Percentiles rank a stretch among this genome's conserved stretches.
phyloP scores from a whole-genome alignment of 2,797 vertebrate genomes.

The Simalia tracyae region DNA sequence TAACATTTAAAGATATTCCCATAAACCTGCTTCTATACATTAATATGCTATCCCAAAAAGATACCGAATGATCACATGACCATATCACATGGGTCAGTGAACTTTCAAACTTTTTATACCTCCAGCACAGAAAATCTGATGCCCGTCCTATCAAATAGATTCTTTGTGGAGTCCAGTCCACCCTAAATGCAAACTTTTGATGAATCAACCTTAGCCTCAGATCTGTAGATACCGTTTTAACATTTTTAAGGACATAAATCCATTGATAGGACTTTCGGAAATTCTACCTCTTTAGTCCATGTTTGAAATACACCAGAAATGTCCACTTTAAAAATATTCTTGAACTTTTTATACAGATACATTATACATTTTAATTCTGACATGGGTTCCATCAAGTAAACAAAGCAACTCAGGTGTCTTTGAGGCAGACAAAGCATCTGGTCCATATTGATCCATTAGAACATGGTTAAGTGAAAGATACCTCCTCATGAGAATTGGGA shows the following conservation, averaged over 20 bases:
- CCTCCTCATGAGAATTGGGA: too few species aligned
- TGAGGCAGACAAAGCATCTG: too few species aligned
- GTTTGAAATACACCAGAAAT: background rate
- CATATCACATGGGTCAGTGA: background rate
- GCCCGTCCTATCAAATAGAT: background rate
- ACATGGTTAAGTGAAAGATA: too few species aligned
- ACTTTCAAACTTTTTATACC: background rate
- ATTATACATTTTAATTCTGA: background rate
- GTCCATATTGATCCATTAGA: too few species aligned
- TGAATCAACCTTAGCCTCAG: background rate
- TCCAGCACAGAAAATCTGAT: background rate
- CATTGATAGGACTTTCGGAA: background rate
- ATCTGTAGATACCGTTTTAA: background rate
- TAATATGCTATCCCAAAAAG: background rate
- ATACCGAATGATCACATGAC: background rate
- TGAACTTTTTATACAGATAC: background rate
- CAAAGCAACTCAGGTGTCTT: too few species aligned
- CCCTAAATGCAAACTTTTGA: background rate
- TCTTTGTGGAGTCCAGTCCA: background rate
- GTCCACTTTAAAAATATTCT: background rate
- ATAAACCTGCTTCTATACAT: background rate
- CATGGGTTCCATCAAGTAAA: background rate
- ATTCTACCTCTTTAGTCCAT: background rate
- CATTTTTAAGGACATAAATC: background rate
- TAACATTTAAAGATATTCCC: background rate